Conservation (phyloP, 2,888 invertebrate species). For the Steinernema hermaphroditum region DNA sequence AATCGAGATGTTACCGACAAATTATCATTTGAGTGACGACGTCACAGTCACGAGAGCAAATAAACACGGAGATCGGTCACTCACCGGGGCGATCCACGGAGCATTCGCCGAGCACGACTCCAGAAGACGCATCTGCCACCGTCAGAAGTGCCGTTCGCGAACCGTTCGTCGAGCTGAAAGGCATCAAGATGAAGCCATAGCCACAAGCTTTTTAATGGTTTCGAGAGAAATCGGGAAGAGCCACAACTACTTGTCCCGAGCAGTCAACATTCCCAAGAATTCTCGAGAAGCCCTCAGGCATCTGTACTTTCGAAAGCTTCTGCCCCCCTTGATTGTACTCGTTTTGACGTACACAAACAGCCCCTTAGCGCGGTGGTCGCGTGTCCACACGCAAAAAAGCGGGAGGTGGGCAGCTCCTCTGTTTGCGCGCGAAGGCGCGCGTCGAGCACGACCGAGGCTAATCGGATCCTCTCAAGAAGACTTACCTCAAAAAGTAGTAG, state of each 20-base stretch:
- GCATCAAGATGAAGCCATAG: conserved; percentile 5
- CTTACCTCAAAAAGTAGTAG: conserved; percentile 54
- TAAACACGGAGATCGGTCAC: neutral
- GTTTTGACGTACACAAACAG: no score
- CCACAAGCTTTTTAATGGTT: no score
- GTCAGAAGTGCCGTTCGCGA: conserved; percentile 37
- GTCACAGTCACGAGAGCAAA: conserved; percentile 15
- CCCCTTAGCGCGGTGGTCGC: neutral
- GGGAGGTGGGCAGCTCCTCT: conserved; percentile 1
- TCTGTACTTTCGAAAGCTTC: no score
- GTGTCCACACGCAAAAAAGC: conserved; percentile 13
- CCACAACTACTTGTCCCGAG: no score
- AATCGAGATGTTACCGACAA: conserved; percentile 21
- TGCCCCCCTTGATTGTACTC: no score
- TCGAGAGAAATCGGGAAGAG: no score
- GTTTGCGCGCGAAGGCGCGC: neutral
- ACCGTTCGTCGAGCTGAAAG: conserved; percentile 34
- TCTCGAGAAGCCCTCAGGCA: no score
- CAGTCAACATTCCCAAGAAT: no score
- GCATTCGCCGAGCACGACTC: conserved; percentile 38
- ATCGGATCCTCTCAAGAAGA: conserved; percentile 96
- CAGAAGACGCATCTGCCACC: conserved; percentile 37
- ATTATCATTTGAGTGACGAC: conserved; percentile 19
- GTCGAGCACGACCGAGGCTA: conserved; percentile 76
- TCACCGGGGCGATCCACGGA: conserved; percentile 13